These are phyloP conservation scores for Bombus difficillimus DNA, from an alignment of 1,140 invertebrate genomes.

Conservation along the genomic window DNA sequence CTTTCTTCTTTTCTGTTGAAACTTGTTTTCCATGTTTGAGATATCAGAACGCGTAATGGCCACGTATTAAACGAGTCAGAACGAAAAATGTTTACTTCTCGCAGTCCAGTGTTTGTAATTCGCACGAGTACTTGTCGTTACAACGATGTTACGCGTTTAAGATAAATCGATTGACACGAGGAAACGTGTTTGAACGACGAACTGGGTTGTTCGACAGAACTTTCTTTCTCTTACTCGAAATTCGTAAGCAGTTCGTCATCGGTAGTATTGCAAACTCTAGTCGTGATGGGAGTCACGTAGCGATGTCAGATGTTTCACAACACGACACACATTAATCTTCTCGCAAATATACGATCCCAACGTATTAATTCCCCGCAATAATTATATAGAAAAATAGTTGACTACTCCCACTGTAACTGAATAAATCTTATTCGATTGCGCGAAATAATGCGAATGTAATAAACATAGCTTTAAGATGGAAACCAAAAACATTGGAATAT, in stretches of 20 bases:
- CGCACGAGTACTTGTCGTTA: background rate
- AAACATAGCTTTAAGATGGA: fast-evolving
- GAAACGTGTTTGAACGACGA: constrained; percentile 26
- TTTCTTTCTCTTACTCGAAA: constrained; percentile 39
- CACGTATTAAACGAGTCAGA: no score
- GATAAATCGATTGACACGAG: background rate
- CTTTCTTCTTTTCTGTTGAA: no score
- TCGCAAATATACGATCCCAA: background rate
- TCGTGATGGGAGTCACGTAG: constrained; percentile 43
- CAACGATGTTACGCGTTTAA: background rate
- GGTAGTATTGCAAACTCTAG: background rate
- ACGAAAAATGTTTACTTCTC: no score
- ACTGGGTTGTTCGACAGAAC: constrained; percentile 2
- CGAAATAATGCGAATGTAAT: no score
- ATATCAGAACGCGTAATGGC: no score
- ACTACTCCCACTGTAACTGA: no score
- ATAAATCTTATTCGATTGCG: no score
- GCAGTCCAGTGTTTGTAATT: background rate
- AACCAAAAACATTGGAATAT: no score
- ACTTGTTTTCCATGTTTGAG: no score
- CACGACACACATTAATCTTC: no score
- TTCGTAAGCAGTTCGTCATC: constrained; percentile 7
- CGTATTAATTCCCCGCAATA: background rate
- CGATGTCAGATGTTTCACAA: background rate
- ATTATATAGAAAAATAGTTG: background rate